Evolutionary conservation across 2,797 vertebrate genomes (phyloP).

Genomic region (Lerista edwardsae): DNA sequence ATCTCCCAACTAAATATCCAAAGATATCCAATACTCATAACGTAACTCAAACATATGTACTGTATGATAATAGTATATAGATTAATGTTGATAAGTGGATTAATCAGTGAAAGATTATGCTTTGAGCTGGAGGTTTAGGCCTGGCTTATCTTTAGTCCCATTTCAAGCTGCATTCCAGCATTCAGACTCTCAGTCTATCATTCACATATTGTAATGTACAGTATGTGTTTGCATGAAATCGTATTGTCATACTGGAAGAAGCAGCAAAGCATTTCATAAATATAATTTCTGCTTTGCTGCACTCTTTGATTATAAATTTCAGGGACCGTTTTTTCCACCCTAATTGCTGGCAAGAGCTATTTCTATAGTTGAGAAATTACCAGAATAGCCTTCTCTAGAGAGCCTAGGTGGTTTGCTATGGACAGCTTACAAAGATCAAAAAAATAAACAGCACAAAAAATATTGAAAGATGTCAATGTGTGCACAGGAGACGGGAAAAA

Average conservation of each 20-base stretch:
- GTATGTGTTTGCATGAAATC: constrained; percentile 8
- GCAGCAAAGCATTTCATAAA: constrained; percentile 22
- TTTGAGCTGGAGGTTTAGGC: neutral
- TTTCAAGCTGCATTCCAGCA: neutral
- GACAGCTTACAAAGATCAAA: constrained; percentile 13
- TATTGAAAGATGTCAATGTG: constrained; percentile 14
- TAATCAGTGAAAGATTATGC: neutral
- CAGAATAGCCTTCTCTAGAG: constrained; percentile 29
- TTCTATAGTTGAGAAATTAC: constrained; percentile 24
- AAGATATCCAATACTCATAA: no score
- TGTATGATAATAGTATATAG: neutral
- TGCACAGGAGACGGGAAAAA: constrained; percentile 7
- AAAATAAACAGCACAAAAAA: constrained; percentile 39
- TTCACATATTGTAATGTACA: neutral
- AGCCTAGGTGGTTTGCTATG: rapidly evolving
- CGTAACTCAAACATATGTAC: neutral
- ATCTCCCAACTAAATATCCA: neutral
- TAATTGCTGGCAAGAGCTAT: neutral
- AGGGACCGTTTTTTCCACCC: constrained; percentile 28
- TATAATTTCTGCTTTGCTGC: constrained; percentile 38
- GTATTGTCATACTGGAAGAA: constrained; percentile 14
- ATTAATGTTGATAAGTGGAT: neutral
- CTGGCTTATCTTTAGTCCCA: neutral
- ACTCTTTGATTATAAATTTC: constrained; percentile 53
- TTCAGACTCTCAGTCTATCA: neutral